Base-by-base conservation (phyloP, 1,140 invertebrate genomes). In the Sinella curviseta region DNA sequence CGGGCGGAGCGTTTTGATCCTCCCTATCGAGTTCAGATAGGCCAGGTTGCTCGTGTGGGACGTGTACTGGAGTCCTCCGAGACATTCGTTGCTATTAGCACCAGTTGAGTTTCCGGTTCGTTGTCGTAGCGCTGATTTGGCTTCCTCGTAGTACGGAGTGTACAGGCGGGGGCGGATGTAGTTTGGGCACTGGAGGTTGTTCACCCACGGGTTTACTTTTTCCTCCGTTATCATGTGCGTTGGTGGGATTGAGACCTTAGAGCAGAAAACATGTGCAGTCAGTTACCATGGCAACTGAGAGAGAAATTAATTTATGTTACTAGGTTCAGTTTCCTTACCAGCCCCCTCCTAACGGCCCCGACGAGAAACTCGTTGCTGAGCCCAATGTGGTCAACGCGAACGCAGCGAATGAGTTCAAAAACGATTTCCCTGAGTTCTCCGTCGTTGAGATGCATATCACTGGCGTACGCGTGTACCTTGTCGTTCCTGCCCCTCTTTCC, bases 71-170 rank as follows among this genome's bases (percentile, higher is more conserved):
- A 8, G 30, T 34, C n/a, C n/a, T n/a, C n/a, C n/a, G n/a, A n/a
- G 57, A 74, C 33, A 77, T 28, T 77, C 55, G 34, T 75, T 75
- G 35, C 35, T 75, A 14, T 28, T 8, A 30, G 24, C 17, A 16
- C 35, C 35, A 36, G 60, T n/a, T n/a, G n/a, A n/a, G 4, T 67
- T 3, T n/a, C 35, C 34, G 28, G 74, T 16, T 1, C 74, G 31
- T n/a, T 26, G 28, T 30, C 78, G 60, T 16, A 82, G 24, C 26
- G 78, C 75, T 8, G 78, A 67, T 36, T 78, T 79, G 39, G 81
- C 81, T 89, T 97, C 96, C 85, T 98, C 96, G 84, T 95, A 94
- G 86, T 97, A 97, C 20, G 96, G 96, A 89, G 94, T 93, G 87
- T 97, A 98, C 35, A 97, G 90, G 30, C 96, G 89, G 65, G 96